A percentile compares a stretch with the other conserved stretches of the same genome.
Evolutionary conservation across 2,797 vertebrate species (phyloP).

Genomic region (Pantherophis vulpinus): DNA sequence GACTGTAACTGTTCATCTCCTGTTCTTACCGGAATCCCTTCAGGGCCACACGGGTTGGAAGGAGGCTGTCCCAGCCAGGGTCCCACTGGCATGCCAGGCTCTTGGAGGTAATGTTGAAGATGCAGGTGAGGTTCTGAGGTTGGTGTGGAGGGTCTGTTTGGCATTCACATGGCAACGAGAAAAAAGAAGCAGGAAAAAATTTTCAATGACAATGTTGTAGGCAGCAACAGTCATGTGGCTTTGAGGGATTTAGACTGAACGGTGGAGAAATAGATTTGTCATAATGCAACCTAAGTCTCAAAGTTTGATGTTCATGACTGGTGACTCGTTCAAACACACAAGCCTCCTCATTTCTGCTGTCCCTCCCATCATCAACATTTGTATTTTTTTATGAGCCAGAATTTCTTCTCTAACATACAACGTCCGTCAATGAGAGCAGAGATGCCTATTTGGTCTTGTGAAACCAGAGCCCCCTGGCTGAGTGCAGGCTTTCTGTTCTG

Average conservation of each 20-base stretch:
- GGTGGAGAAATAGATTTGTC: background rate
- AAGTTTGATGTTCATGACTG: background rate
- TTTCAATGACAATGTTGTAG: background rate
- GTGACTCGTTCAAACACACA: background rate
- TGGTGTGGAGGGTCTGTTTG: constrained; percentile 76
- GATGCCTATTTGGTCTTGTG: background rate
- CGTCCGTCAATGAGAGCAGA: background rate
- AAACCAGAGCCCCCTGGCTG: rapidly evolving
- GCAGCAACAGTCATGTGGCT: too few species aligned
- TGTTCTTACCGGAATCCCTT: constrained; percentile 62
- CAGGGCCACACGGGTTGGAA: constrained; percentile 71
- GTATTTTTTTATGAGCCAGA: background rate
- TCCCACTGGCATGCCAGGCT: constrained; percentile 83
- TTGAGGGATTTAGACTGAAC: too few species aligned
- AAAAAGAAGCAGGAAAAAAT: too few species aligned
- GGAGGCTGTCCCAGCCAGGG: constrained; percentile 66
- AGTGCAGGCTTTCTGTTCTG: background rate
- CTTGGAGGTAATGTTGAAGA: constrained; percentile 71
- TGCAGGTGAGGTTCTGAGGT: constrained; percentile 83
- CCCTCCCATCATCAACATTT: background rate
- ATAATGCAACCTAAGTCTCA: background rate
- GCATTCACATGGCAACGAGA: background rate
- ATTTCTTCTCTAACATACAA: background rate
- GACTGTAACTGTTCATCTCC: rapidly evolving
- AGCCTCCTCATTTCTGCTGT: background rate